A percentile compares a stretch with the other conserved stretches of the same genome.
phyloP scores from a whole-genome alignment of 2,888 invertebrate genomes.

The Xanthorhoe spadicearia region DNA sequence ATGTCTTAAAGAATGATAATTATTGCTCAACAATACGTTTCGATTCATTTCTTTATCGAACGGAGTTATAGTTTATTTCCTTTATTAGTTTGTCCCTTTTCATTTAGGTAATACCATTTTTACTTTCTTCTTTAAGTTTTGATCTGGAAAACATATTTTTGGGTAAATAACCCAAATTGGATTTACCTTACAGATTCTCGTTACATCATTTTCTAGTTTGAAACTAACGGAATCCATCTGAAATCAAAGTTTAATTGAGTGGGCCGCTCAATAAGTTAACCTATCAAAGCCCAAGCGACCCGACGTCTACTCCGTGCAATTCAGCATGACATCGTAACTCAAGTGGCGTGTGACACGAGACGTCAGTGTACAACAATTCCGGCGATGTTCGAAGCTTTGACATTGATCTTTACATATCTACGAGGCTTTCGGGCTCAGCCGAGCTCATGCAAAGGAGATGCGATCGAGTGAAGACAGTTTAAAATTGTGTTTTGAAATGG shows the following conservation, averaged over 20 bases:
- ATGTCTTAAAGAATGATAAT: too few species aligned
- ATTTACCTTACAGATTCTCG: neutral
- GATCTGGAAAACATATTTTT: too few species aligned
- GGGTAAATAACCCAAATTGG: neutral
- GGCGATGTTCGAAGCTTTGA: slow-evolving; percentile 42
- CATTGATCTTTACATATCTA: slow-evolving; percentile 46
- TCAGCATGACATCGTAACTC: slow-evolving; percentile 54
- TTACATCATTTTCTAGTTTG: neutral
- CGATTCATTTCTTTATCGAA: too few species aligned
- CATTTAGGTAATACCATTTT: too few species aligned
- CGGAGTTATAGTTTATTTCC: too few species aligned
- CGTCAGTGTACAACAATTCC: slow-evolving; percentile 38
- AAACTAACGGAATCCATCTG: neutral
- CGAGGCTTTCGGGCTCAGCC: slow-evolving; percentile 28
- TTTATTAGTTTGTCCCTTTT: too few species aligned
- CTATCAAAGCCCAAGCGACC: slow-evolving; percentile 13
- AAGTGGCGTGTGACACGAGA: slow-evolving; percentile 49
- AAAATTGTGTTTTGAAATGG: slow-evolving; percentile 13
- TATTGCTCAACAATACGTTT: too few species aligned
- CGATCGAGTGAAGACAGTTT: slow-evolving; percentile 22
- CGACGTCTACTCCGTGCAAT: slow-evolving; percentile 41
- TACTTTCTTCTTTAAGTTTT: too few species aligned
- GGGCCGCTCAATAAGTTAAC: slow-evolving; percentile 5
- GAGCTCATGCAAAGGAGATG: slow-evolving; percentile 25
- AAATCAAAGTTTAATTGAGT: neutral